These are phyloP conservation scores for Daboia siamensis DNA, from an alignment of 2,113 vertebrate species.

Conservation along the genomic window DNA sequence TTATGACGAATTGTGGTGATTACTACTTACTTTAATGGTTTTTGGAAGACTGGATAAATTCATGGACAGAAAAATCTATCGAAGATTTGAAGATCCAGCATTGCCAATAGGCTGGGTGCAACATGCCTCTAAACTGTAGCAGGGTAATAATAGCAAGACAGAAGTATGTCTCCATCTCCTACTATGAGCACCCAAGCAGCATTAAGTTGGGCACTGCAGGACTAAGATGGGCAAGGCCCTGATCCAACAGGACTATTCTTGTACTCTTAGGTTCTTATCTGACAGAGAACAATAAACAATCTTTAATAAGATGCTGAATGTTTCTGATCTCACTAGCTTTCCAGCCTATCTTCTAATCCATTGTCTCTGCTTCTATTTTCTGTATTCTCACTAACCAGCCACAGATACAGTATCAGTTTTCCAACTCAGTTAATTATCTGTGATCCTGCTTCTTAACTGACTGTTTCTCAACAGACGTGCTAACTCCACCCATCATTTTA, in stretches of 20 bases:
- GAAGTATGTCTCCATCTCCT: background rate
- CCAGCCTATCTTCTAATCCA: background rate
- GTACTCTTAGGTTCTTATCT: background rate
- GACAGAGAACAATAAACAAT: background rate
- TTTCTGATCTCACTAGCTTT: background rate
- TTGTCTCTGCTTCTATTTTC: background rate
- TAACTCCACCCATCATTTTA: background rate
- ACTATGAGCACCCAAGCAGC: background rate
- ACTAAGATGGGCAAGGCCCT: background rate
- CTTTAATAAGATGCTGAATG: background rate
- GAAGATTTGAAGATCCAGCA: background rate
- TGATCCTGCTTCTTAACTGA: background rate
- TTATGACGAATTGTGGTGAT: background rate
- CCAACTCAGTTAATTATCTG: background rate
- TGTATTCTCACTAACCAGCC: background rate
- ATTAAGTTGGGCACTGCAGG: background rate
- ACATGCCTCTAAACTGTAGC: background rate
- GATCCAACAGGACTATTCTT: background rate
- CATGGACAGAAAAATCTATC: background rate
- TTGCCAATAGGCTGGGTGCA: background rate
- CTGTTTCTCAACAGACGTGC: background rate
- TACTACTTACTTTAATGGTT: background rate
- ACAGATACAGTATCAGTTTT: background rate
- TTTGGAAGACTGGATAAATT: background rate
- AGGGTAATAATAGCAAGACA: background rate